Evolutionary conservation across 2,113 vertebrate species (phyloP), one percentile per base, ranked within the genome.

Genomic region (Calyptommatus sinebrachiatus): DNA sequence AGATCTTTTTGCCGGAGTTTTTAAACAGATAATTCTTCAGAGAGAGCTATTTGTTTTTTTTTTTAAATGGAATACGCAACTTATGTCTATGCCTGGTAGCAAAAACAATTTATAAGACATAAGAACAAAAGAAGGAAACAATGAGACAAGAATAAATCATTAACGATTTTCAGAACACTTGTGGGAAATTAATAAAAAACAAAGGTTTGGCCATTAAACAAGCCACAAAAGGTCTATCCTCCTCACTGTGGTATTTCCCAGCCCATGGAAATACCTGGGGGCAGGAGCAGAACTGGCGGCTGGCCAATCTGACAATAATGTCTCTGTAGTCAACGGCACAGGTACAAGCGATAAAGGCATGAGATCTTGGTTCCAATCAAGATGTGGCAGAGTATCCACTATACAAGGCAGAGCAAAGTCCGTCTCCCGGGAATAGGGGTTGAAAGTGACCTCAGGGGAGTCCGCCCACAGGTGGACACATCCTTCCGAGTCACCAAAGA

Each of bases 361-460:
- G 67, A 99, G 95, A 82, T 99, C 98, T 76, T 99, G 97, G 91
- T 95, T 98, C 98, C 98, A 99, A 88, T 99, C 98, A 89, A 99
- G 85, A 88, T 99, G 97, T 1, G 97, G 97, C 82, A 99, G 80
- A 1, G 96, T 94, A 90, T 99, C 98, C 91, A 99, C 97, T 0
- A 98, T 92, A 86, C 98, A 99, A 11, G 98, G 98, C 87, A 98
- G 83, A 2, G 97, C 96, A 1, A 99, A 98, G 70, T 99, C 98
- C 0, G 98, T 97, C 88, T 99, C 98, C 3, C 97, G 94, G n/a
- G 98, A 98, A 82, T 98, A 99, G 29, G 97, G 91, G 0, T 99
- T 99, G 87, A 96, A 99, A 1, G 97, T 96, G 48, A 96, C 96
- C 63, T 99, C 97, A 0, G 98, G 97, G 5, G 96, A 95, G 48